Evolutionary conservation across 2,113 vertebrate genomes (phyloP), one percentile per base, ranked within the genome.

Genomic region (Pangasianodon gigas): DNA sequence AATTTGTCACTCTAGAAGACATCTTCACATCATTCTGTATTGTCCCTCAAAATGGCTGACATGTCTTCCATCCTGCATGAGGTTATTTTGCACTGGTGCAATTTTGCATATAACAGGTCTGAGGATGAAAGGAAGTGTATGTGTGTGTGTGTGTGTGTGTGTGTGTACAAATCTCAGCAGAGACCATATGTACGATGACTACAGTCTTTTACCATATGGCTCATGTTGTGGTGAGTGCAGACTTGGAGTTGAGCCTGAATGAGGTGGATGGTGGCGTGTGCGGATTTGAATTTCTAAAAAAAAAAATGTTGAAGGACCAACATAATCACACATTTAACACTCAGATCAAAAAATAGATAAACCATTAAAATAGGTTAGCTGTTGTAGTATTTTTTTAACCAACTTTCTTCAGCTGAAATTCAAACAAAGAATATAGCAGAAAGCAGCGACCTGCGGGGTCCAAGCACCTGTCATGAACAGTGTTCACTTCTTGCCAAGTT

Each of bases 121-220:
- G 52, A 67, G 46, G 26, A 37, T 37, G 37, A 69, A 9, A n/a
- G 26, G 84, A 88, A 91, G 54, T 41, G 54, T 58, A 52, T 56
- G 29, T 56, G 77, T 56, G 62, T 32, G 48, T 71, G 86, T 62
- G 41, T 46, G 44, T 46, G 60, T 85, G 10, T n/a, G 65, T 24
- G 67, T 74, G 58, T 65, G 26, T 88, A 44, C 41, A 71, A 86
- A 85, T 88, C 67, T 87, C 87, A 88, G 32, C 84, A 82, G 90
- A 90, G 84, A 91, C 37, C 89, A 88, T 88, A 80, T 85, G 90
- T 71, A 81, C 46, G 83, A 65, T 86, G 79, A 89, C 83, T 80
- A 37, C 71, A 87, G 77, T 84, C 24, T 87, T 90, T 87, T 77
- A 88, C 89, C 92, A 92, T 91, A 92, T 93, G 92, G 91, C 84